Base-by-base conservation (phyloP, 2,797 vertebrate species). In the Ptychobarbus kaznakovi region DNA sequence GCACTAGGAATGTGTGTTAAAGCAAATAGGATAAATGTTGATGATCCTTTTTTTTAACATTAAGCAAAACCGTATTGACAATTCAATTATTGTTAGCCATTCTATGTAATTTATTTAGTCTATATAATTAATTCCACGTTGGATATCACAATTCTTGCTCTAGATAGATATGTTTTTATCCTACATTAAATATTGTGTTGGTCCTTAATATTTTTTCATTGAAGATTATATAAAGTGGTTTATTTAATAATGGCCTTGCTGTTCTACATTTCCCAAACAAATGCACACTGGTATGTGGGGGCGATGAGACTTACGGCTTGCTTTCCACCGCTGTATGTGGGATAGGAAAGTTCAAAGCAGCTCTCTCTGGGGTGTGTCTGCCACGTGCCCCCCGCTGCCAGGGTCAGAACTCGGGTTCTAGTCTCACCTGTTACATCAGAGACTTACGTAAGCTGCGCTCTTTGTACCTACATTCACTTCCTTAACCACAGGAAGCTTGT, bases 371-470 rank as follows among this genome's bases (percentile, higher is more conserved):
- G 76, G 85, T 28, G n/a, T 28, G 51, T 72, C 65, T 77, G 86
- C n/a, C 53, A 38, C 22, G 75, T 86, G 74, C 82, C 82, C 58
- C 87, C 22, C 3, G 2, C 44, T 65, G 66, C 22, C 78, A 56
- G 61, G 70, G 78, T 78, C 20, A 76, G 70, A 89, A 83, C 42
- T 46, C 18, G n/a, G 63, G 80, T 58, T 79, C 70, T 46, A 63
- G 61, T 38, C 13, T 10, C 32, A 49, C 40, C 65, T 86, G 78
- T 87, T 66, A 83, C 86, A 81, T 77, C 51, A 76, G 81, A 74
- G 69, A 40, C n/a, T 49, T 35, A 51, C 15, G 6, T 78, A 70
- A 49, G 46, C 2, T 49, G 5, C 12, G 18, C 25, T 73, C 49
- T 85, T 70, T 70, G 13, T 78, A 80, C 85, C 80, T 38, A 61